These are phyloP conservation scores for Ladona fulva DNA, from an alignment of 1,140 invertebrate species.

Conservation along the genomic window DNA sequence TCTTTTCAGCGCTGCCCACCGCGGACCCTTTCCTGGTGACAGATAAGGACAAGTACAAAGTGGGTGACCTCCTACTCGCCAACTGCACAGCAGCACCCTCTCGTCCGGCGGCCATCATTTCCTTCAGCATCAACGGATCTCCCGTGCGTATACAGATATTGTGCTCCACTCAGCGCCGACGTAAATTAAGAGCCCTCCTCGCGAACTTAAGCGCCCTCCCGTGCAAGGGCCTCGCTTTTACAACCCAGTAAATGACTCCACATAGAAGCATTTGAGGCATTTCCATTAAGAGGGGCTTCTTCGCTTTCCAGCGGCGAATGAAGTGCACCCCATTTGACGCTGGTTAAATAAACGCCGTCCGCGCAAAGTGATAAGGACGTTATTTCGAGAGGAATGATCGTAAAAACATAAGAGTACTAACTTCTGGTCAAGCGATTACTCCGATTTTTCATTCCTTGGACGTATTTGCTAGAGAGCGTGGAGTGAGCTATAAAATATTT, in stretches of 20 bases:
- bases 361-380: too few species aligned
- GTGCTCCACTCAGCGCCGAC: background rate
- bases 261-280: background rate
- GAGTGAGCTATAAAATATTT: too few species aligned
- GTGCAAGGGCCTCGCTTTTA: too few species aligned
- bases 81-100: conserved; percentile 61
- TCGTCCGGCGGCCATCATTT: conserved; percentile 36
- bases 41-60: conserved; percentile 49
- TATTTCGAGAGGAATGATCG: too few species aligned
- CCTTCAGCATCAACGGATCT: conserved; percentile 36
- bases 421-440: too few species aligned
- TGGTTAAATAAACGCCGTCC: too few species aligned
- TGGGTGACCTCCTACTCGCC: conserved; percentile 60
- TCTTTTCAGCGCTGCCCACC: too few species aligned
- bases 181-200: background rate
- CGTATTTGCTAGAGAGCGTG: too few species aligned
- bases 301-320: background rate
- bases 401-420: too few species aligned
- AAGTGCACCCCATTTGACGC: background rate
- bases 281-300: background rate
- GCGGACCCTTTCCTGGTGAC: too few species aligned
- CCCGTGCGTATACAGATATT: conserved; percentile 24
- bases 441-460: too few species aligned
- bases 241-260: background rate
- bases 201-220: too few species aligned